Base-by-base conservation (phyloP, 2,113 vertebrate species). In the Chamaea fasciata region DNA sequence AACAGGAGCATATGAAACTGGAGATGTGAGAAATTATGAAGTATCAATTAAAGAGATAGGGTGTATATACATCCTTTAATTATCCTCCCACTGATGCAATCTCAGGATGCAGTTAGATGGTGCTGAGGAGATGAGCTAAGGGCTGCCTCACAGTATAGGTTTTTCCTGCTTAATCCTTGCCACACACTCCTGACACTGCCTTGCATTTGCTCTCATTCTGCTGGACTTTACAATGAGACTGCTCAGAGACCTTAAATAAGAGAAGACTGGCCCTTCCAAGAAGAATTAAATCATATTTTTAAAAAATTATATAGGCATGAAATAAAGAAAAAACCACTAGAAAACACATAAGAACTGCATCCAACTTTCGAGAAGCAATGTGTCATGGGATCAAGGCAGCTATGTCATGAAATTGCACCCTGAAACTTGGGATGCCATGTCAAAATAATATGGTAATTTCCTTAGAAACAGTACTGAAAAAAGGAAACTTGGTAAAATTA, bases 61-160 rank as follows among this genome's bases (percentile, higher is more conserved):
- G 28, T 53, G 44, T n/a, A 44, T 44, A 63, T 83, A 87, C 35
- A 76, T 63, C 44, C 31, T 87, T 80, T 76, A 92, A 75, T 73
- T 92, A 15, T 75, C 62, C 52, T 90, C 28, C 33, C 63, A 90
- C 75, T 95, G 80, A 93, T 78, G 93, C 80, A 93, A 87, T 76
- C 83, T 90, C 87, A 82, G 44, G 42, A 53, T 74, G 77, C 28
- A 78, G 68, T 77, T 55, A 83, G n/a, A 70, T 39, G 59, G 77
- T 70, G 64, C n/a, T 41, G 41, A 47, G 53, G 35, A 62, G 41
- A 77, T 57, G 50, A 89, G 59, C 55, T 69, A 83, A 80, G 60
- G 35, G 64, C 15, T 81, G 50, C 50, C 47, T 76, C 59, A 64
- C 3, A 4, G n/a, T 41, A 57, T 2, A 52, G 31, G 22, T 33